Percentiles rank a stretch among this genome's conserved stretches.
phyloP scores from a whole-genome alignment of 2,888 invertebrate genomes.

The Himalopsyche tibetana region DNA sequence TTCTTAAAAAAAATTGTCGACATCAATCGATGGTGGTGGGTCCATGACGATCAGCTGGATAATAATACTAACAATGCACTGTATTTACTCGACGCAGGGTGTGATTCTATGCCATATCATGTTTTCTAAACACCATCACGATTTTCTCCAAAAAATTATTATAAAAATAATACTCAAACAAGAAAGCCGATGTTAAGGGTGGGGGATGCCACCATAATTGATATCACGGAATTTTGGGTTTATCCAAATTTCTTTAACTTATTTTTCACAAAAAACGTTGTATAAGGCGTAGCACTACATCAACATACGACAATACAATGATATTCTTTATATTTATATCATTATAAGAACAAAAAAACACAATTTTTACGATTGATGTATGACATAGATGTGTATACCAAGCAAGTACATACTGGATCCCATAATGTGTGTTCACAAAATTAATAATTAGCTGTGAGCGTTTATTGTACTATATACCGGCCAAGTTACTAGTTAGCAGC shows the following conservation, averaged over 20 bases:
- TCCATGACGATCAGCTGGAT: slow-evolving; percentile 24
- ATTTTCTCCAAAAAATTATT: not conserved
- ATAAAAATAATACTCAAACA: slow-evolving; percentile 20
- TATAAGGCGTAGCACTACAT: not conserved
- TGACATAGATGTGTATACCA: slow-evolving; percentile 28
- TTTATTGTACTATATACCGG: not conserved
- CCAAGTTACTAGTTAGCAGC: not conserved
- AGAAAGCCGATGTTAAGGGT: slow-evolving; percentile 43
- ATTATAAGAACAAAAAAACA: slow-evolving; percentile 39
- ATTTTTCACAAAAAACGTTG: not conserved
- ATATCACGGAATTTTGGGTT: slow-evolving; percentile 32
- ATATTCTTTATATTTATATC: slow-evolving; percentile 19
- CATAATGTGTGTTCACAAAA: not conserved
- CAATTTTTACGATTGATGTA: not conserved
- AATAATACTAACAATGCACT: not conserved
- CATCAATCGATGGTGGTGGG: slow-evolving; percentile 22
- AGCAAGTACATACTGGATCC: not conserved
- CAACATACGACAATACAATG: not conserved
- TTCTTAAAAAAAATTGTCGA: not conserved
- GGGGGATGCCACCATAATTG: slow-evolving; percentile 42
- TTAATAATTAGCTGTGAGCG: slow-evolving; percentile 12
- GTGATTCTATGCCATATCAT: not conserved
- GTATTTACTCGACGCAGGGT: not conserved
- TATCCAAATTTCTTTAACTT: slow-evolving; percentile 1
- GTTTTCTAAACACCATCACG: slow-evolving; percentile 2